Base-by-base conservation (phyloP, 2,113 vertebrate species). In the Epinephelus cyanopodus region DNA sequence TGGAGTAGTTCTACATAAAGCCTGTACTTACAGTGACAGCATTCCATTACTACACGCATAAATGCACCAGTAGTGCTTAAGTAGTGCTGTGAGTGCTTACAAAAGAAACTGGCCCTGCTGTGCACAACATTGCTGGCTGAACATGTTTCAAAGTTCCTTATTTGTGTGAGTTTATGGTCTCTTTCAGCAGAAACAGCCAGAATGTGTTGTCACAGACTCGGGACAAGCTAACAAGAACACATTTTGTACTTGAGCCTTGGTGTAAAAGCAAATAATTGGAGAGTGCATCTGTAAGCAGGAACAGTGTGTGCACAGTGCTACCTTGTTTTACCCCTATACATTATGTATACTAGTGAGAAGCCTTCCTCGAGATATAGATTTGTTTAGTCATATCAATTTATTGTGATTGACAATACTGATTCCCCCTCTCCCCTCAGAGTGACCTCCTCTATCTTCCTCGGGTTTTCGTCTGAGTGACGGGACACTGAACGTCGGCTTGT, bases 401-500 rank as follows among this genome's bases (percentile, higher is more conserved):
- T 47, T 63, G 42, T 54, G 50, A 82, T 39, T 54, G 68, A 69
- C 74, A 29, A 25, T 18, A 1, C 61, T 19, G 56, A 72, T 63
- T 78, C 62, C 10, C 37, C 1, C 25, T 6, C 27, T 48, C 19
- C 4, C 15, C 13, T 29, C 37, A 4, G 48, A 39, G 5, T 29
- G 63, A 70, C 84, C 69, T 79, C 61, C 53, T 61, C 58, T 2
- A 0, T 57, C 48, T 45, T n/a, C 48, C 67, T 45, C 13, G 11
- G 71, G 4, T 73, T 78, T 58, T 25, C 15, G 6, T n/a, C 68
- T 1, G 23, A 45, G 57, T 27, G 56, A 75, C 6, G 2, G 27
- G 6, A 5, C n/a, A 57, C 47, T 48, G 70, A 50, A 48, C 18
- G 69, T 23, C 69, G 47, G 25, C 37, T 83, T 14, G 67, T 72